phyloP scores from a whole-genome alignment of 2,888 invertebrate species.

The Xanthia icteritia region DNA sequence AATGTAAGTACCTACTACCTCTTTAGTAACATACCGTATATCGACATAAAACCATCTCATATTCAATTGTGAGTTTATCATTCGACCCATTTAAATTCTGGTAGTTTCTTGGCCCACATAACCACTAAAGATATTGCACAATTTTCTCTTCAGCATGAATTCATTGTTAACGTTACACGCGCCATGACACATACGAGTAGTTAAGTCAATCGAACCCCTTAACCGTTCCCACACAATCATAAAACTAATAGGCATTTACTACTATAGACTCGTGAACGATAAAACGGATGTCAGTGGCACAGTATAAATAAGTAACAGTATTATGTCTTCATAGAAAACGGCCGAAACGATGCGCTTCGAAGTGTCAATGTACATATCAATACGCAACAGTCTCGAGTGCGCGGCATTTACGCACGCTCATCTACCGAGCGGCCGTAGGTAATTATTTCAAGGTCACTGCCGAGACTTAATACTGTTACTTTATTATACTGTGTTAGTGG shows the following conservation, averaged over 20 bases:
- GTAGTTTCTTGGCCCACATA: not conserved
- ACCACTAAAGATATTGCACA: slow-evolving; percentile 1
- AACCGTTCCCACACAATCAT: slow-evolving; percentile 42
- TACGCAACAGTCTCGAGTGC: too few relatives aligned
- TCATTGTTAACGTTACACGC: slow-evolving; percentile 20
- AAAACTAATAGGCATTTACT: slow-evolving; percentile 41
- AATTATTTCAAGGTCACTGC: too few relatives aligned
- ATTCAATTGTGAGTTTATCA: not conserved
- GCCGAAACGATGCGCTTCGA: too few relatives aligned
- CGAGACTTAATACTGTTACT: too few relatives aligned
- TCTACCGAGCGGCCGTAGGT: too few relatives aligned
- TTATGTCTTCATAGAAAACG: too few relatives aligned
- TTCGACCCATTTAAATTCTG: not conserved
- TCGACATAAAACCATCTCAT: not conserved
- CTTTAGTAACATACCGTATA: not conserved
- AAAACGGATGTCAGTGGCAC: slow-evolving; percentile 20
- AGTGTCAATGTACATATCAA: too few relatives aligned
- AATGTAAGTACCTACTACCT: not conserved
- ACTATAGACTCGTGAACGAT: slow-evolving; percentile 28
- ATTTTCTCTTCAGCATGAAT: slow-evolving; percentile 8
- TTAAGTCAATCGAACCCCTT: slow-evolving; percentile 29
- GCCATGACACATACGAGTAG: not conserved
- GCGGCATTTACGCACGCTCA: too few relatives aligned
- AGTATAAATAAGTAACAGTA: too few relatives aligned
- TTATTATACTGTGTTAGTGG: not conserved